A percentile compares a stretch with the other conserved stretches of the same genome.
These are phyloP conservation scores for Aurelia sp. DNA, from an alignment of 30 jellyfish, hydroid and myxozoan genomes.

Conservation along the genomic window DNA sequence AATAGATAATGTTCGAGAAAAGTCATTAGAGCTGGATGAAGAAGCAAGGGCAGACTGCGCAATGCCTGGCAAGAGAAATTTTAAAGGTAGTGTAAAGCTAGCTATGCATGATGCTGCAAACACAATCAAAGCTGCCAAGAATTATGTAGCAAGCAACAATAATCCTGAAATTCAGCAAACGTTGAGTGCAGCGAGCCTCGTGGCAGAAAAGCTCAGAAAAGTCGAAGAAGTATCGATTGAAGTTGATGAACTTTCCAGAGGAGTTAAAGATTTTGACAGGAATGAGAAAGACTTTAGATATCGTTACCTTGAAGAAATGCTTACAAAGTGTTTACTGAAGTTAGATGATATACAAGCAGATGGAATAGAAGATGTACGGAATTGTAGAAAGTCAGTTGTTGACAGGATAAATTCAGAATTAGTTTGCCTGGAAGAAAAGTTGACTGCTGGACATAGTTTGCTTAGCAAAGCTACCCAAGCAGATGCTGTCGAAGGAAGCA, in stretches of 20 bases:
- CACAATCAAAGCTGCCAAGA: not conserved
- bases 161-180: not conserved
- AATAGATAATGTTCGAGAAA: too few species aligned
- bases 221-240: conserved; percentile 26
- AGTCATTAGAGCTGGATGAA: too few species aligned
- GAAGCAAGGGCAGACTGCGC: too few species aligned
- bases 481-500: too few species aligned
- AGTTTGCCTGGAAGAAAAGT: conserved; percentile 45
- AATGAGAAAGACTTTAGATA: conserved; percentile 33
- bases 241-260: conserved; percentile 46
- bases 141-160: not conserved
- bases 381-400: conserved; percentile 63
- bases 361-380: conserved; percentile 77
- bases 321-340: conserved; percentile 74
- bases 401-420: conserved; percentile 40
- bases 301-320: conserved; percentile 82
- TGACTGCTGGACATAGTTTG: not conserved
- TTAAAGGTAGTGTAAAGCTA: too few species aligned
- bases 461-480: too few species aligned
- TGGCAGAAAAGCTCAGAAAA: conserved; percentile 1
- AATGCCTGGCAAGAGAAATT: too few species aligned
- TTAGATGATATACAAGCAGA: conserved; percentile 81
- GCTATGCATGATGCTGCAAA: too few species aligned
- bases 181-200: not conserved
- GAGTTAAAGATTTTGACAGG: conserved; percentile 28